Base-by-base conservation (phyloP, 2,888 invertebrate species). In the Ctenicera cuprea region DNA sequence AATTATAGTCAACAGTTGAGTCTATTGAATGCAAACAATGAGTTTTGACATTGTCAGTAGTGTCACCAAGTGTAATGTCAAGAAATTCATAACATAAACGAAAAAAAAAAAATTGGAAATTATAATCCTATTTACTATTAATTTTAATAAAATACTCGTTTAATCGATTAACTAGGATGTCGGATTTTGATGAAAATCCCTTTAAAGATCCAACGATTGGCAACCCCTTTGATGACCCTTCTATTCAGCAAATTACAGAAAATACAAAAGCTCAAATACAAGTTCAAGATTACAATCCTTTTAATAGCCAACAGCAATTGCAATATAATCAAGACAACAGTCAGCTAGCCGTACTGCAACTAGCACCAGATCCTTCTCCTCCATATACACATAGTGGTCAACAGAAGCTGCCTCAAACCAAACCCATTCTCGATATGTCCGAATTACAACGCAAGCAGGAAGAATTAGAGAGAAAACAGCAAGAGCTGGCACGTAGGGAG, bases 211-310 rank as follows among this genome's bases (percentile, higher is more conserved):
- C 97, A 78, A 93, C 94, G 87, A 92, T 95, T 87, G 94, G 94
- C 89, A 96, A 96, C 90, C 97, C 97, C 54, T 98, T 98, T 90
- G 94, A 99, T 98, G 98, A 99, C 89, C 98, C 98, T 48, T 91
- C 97, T 67, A 95, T 98, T 74, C 95, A 95, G 87, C 95, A 97
- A 89, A 95, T 96, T 45, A 94, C 97, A 74, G 93, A 90, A 83
- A 92, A 92, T 86, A 90, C 93, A 71, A 92, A 90, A 88, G 92
- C 91, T 70, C 92, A 91, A 84, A 90, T 90, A 84, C 94, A 95
- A 59, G 90, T 98, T 68, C 97, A 97, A 86, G 97, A 98, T 84
- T 98, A 97, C 88, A 97, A 98, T 89, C 98, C 98, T 30, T 98
- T 98, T 87, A 96, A 95, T 79, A 94, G 94, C 81, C 92, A 91